Evolutionary conservation across 2,888 invertebrate species (phyloP), one percentile per base, ranked within the genome.

Genomic region (Amiota minor): DNA sequence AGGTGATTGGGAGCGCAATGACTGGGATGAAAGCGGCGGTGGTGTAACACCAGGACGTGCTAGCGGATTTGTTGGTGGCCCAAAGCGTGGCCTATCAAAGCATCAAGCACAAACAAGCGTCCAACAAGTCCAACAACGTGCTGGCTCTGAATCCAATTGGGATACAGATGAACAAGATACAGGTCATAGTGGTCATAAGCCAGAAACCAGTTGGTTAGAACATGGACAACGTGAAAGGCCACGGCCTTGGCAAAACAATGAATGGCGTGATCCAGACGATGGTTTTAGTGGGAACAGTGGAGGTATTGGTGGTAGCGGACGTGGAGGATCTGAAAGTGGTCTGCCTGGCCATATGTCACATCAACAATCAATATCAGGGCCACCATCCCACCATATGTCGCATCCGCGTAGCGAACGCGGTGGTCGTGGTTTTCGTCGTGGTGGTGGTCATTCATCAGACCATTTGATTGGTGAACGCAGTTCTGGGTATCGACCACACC

Each of bases 61-160:
- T 55, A 79, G 80, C 16, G 88, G 86, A 3, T 88, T 88, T 71
- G 80, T 87, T 35, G 87, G 88, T 3, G 88, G 88, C 0, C 86
- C 88, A 10, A 88, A 88, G 70, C 83, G 87, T 3, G 83, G 80
- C 61, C 76, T 76, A 0, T 61, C 74, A 16, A 70, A 70, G 8
- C 8, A 70, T 4, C 77, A 75, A 45, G 78, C 67, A 47, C 64
- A 9, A 9, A 64, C 46, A 14, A 14, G 47, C 75, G 73, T 10
- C 45, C n/a, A 47, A 80, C 61, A 71, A 14, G 55, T 16, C 75
- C 85, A 77, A 11, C 79, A 84, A 65, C 87, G 88, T 50, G 84
- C 89, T 0, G 79, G 86, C 2, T 88, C 89, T 0, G 89, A 89
- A 73, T 88, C 88, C 0, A 89, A 89, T 70, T 89, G 89, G 89